A percentile compares a stretch with the other conserved stretches of the same genome.
phyloP scores from a whole-genome alignment of 2,888 invertebrate genomes.

The Camptogramma bilineatum region DNA sequence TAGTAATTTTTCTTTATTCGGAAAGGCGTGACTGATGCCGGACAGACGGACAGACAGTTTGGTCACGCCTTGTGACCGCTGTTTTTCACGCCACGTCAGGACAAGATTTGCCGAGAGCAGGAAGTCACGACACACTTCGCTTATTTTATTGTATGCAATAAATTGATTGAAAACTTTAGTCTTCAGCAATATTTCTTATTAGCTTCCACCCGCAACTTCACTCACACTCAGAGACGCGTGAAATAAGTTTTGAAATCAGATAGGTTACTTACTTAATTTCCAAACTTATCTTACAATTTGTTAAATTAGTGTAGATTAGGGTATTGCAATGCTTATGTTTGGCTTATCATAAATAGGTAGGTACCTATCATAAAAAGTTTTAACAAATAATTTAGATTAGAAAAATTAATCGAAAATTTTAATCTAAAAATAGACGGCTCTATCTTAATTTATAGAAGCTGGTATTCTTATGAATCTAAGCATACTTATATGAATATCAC shows the following conservation, averaged over 20 bases:
- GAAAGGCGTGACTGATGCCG: slow-evolving; percentile 38
- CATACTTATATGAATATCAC: neutral
- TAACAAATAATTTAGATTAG: too few relatives aligned
- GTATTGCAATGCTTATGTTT: too few relatives aligned
- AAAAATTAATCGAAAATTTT: neutral
- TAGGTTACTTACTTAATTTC: too few relatives aligned
- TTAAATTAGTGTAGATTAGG: too few relatives aligned
- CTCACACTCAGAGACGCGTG: too few relatives aligned
- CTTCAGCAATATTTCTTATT: too few relatives aligned
- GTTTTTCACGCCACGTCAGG: slow-evolving; percentile 42
- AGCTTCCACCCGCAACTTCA: too few relatives aligned
- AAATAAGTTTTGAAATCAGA: too few relatives aligned
- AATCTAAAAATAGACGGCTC: too few relatives aligned
- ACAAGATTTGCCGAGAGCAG: slow-evolving; percentile 35
- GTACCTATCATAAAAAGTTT: too few relatives aligned
- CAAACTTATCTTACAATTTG: too few relatives aligned
- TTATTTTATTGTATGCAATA: slow-evolving; percentile 21
- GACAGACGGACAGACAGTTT: slow-evolving; percentile 36
- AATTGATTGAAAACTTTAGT: neutral
- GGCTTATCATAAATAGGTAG: too few relatives aligned
- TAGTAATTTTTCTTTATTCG: slow-evolving; percentile 25
- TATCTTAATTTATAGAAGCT: neutral
- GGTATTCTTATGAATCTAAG: neutral
- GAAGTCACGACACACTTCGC: slow-evolving; percentile 36
- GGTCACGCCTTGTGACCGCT: slow-evolving; percentile 35